Conservation (phyloP, 2,888 invertebrate species). For the Saturnia japonica region DNA sequence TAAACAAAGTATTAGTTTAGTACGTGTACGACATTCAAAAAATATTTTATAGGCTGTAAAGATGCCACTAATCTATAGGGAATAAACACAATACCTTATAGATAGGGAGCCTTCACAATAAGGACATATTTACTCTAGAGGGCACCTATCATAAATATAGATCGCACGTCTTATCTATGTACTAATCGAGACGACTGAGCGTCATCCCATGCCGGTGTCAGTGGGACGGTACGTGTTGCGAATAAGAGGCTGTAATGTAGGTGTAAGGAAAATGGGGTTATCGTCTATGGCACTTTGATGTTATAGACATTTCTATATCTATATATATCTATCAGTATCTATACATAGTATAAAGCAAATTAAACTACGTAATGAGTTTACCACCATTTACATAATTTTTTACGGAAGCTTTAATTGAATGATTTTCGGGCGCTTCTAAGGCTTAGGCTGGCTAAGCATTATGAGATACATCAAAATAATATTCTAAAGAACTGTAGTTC, state of each 20-base stretch:
- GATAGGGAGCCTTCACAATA: slow-evolving; percentile 23
- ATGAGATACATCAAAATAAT: too few species aligned
- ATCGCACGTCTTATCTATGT: slow-evolving; percentile 33
- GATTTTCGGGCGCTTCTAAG: too few species aligned
- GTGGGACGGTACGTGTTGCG: slow-evolving; percentile 59
- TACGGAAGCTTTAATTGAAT: too few species aligned
- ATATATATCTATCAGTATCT: too few species aligned
- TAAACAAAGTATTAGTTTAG: background rate
- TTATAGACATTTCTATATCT: background rate
- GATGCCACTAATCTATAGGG: slow-evolving; percentile 20
- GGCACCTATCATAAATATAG: slow-evolving; percentile 23
- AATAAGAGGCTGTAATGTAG: slow-evolving; percentile 10
- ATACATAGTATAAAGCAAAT: too few species aligned
- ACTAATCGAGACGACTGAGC: slow-evolving; percentile 28
- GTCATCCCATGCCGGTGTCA: slow-evolving; percentile 43
- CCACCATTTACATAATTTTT: too few species aligned
- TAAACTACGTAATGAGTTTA: too few species aligned
- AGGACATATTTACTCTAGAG: slow-evolving; percentile 28
- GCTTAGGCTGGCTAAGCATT: too few species aligned
- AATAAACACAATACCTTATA: slow-evolving; percentile 17
- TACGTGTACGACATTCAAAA: slow-evolving; percentile 3
- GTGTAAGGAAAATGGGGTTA: slow-evolving; percentile 9
- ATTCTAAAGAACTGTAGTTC: too few species aligned
- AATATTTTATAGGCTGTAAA: slow-evolving; percentile 16
- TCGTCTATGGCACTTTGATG: background rate